phyloP scores from a whole-genome alignment of 2,888 invertebrate species.

The Rhagium mordax region DNA sequence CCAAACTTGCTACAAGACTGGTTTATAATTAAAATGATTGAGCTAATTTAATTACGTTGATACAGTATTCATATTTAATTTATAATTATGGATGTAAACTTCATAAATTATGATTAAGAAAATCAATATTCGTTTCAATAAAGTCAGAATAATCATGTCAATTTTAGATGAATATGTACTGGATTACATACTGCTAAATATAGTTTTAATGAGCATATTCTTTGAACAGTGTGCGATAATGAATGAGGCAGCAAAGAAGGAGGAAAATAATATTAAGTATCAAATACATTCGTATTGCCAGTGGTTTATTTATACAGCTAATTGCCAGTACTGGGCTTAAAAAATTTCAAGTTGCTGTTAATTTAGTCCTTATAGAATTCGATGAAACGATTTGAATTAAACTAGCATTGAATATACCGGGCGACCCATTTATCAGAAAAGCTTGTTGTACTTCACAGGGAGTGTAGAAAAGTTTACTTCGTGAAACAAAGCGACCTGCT shows the following conservation, averaged over 20 bases:
- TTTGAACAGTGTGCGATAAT: too few species aligned
- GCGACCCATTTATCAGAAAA: too few species aligned
- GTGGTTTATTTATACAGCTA: too few species aligned
- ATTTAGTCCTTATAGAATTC: too few species aligned
- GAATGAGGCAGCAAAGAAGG: too few species aligned
- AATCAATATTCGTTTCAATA: neutral
- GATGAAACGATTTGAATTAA: too few species aligned
- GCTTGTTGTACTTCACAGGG: too few species aligned
- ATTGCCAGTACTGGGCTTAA: too few species aligned
- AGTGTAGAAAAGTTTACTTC: too few species aligned
- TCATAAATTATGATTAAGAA: neutral
- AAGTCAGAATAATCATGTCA: neutral
- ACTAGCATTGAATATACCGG: too few species aligned
- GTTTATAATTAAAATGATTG: slow-evolving; percentile 9
- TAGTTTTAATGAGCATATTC: neutral
- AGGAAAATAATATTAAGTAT: neutral
- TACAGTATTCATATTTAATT: neutral
- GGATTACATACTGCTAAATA: neutral
- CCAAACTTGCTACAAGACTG: neutral
- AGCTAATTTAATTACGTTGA: slow-evolving; percentile 6
- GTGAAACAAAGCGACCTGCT: too few species aligned
- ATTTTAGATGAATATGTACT: neutral
- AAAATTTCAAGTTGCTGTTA: too few species aligned
- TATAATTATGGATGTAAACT: neutral
- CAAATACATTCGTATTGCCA: neutral